Base-by-base conservation (phyloP, 2,888 invertebrate species). In the Cremastinae sp. region DNA sequence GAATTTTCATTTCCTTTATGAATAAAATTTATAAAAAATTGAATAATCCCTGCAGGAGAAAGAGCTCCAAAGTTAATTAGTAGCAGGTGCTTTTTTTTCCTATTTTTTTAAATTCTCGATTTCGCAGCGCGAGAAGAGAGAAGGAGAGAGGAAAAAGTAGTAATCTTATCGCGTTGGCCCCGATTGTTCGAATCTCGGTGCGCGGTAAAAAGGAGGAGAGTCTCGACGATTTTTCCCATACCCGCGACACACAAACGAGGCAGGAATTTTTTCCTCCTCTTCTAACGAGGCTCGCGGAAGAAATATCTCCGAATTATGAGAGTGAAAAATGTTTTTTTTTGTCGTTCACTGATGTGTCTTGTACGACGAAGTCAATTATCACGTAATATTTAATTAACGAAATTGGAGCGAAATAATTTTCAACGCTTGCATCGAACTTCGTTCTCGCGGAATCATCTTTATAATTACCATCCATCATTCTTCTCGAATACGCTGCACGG, bases 181-280 rank as follows among this genome's bases (percentile, higher is more conserved):
- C 78, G 58, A 77, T 79, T 79, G 77, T 79, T 77, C 72, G 65
- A 73, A 78, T 75, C 73, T 74, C 49, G 47, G 55, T 20, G 9
- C 22, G 16, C 10, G 49, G 56, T 37, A 37, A 35, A 14, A 28
- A 35, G 35, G 22, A 39, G 37, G 53, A 39, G 41, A 20, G 37
- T 39, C 47, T 45, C 64, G 58, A n/a, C 58, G 59, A 28, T 37
- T 72, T 71, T 76, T 76, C 69, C 71, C 74, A 79, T 70, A 47
- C 64, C 49, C 55, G 69, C 56, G 75, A 65, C 51, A 51, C 62
- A 65, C 65, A 68, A 53, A 73, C 56, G 45, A 72, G 37, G 41
- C 39, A 39, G 18, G 7, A 22, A 5, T 41, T 49, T 58, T 65
- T 65, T 65, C n/a, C 47, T 35, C 20, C 37, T 68, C 61, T 39